phyloP scores from a whole-genome alignment of 2,113 vertebrate species.

The Brevimyrus niger region DNA sequence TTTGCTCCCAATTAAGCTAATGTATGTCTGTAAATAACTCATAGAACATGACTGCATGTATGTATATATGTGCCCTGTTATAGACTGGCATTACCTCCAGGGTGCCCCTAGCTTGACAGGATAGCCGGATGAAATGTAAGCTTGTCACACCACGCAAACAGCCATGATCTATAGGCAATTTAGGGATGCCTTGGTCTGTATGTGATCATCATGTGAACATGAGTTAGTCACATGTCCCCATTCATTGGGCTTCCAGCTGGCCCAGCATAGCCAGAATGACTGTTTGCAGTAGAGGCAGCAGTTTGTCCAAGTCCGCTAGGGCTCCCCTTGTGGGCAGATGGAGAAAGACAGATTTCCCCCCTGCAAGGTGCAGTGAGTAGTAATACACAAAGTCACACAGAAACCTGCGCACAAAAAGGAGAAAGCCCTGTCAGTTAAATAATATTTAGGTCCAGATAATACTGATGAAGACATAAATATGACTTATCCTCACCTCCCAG shows the following conservation, averaged over 20 bases:
- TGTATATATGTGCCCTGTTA: too few species aligned
- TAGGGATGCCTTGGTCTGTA: not conserved
- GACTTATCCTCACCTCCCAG: slow-evolving; percentile 62
- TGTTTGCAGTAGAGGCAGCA: slow-evolving; percentile 60
- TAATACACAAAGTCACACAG: slow-evolving; percentile 77
- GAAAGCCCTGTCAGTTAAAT: not conserved
- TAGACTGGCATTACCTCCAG: too few species aligned
- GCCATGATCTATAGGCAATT: not conserved
- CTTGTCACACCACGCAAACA: not conserved
- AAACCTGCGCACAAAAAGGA: slow-evolving; percentile 50
- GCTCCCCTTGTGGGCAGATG: slow-evolving; percentile 60
- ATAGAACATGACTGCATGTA: too few species aligned
- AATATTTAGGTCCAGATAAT: not conserved
- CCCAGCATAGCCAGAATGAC: slow-evolving; percentile 61
- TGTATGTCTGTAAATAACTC: too few species aligned
- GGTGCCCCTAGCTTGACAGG: not conserved
- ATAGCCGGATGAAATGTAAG: not conserved
- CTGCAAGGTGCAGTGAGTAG: slow-evolving; percentile 59
- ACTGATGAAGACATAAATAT: not conserved
- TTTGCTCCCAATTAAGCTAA: too few species aligned
- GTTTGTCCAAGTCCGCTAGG: slow-evolving; percentile 41
- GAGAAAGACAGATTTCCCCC: slow-evolving; percentile 60
- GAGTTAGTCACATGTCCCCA: not conserved
- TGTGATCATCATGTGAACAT: not conserved
- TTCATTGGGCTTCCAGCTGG: slow-evolving; percentile 38